These are phyloP conservation scores for Lacerta bilineata DNA, from an alignment of 2,797 vertebrate species.

Conservation along the genomic window DNA sequence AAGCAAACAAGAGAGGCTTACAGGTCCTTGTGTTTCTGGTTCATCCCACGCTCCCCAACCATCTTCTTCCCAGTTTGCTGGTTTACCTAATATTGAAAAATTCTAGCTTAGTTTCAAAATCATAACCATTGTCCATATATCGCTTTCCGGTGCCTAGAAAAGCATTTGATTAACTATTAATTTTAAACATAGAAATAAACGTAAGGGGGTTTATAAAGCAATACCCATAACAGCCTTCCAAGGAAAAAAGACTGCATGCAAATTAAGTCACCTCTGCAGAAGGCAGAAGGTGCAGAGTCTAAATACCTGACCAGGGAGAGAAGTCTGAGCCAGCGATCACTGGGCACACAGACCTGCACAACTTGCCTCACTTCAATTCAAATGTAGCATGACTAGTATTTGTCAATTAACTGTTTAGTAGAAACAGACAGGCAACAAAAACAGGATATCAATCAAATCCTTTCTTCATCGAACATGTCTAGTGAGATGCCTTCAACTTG, in stretches of 20 bases:
- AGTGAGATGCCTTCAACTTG: neutral
- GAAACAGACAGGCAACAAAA: neutral
- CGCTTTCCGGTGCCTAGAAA: neutral
- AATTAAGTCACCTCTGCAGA: neutral
- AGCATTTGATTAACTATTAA: neutral
- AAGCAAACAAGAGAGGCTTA: conserved; percentile 67
- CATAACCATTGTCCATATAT: neutral
- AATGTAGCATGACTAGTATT: neutral
- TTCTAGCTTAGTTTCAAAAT: conserved; percentile 40
- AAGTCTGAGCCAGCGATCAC: neutral
- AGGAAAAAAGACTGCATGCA: neutral
- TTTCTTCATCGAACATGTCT: neutral
- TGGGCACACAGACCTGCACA: neutral
- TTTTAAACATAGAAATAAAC: neutral
- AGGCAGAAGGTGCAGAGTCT: neutral
- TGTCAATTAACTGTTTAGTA: neutral
- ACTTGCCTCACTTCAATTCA: neutral
- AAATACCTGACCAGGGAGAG: neutral
- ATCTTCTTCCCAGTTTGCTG: conserved; percentile 91
- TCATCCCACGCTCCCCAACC: conserved; percentile 95
- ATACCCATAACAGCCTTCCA: neutral
- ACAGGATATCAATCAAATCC: neutral
- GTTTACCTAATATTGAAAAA: conserved; percentile 82
- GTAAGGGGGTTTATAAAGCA: neutral
- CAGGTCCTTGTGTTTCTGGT: conserved; percentile 80